phyloP scores from a whole-genome alignment of 2,888 invertebrate species.

The Hymenopus coronatus region DNA sequence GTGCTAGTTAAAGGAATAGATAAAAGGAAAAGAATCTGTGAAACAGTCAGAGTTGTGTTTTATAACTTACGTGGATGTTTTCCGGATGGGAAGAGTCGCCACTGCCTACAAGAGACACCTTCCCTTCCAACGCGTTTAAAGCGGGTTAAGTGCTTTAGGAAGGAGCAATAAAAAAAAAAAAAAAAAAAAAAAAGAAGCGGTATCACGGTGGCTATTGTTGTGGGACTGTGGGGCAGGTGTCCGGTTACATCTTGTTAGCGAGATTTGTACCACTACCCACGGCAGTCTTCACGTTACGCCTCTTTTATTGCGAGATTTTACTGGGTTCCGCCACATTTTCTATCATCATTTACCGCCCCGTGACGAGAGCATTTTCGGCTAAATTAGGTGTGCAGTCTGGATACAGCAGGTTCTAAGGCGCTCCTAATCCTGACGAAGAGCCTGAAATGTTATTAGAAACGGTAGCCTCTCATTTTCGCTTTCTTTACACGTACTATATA shows the following conservation, averaged over 20 bases:
- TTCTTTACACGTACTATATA: too few relatives aligned
- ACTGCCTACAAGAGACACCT: not conserved
- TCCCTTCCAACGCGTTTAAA: not conserved
- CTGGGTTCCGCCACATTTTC: not conserved
- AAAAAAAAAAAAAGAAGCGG: not conserved
- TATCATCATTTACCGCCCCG: not conserved
- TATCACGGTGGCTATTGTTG: not conserved
- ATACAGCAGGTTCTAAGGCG: too few relatives aligned
- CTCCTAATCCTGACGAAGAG: not conserved
- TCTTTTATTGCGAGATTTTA: not conserved
- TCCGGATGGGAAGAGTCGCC: not conserved
- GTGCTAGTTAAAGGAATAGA: too few relatives aligned
- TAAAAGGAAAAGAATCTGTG: too few relatives aligned
- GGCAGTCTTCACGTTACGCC: not conserved
- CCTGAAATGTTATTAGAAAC: not conserved
- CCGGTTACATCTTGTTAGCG: not conserved
- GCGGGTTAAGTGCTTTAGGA: not conserved
- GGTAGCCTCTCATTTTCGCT: not conserved
- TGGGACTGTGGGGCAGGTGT: not conserved
- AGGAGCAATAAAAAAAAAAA: not conserved
- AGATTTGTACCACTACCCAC: not conserved
- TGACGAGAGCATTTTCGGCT: not conserved
- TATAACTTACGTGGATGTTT: not conserved
- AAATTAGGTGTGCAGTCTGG: not conserved
- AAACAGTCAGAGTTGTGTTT: too few relatives aligned